Conservation (phyloP, 2,113 vertebrate genomes). For the Ictalurus furcatus region DNA sequence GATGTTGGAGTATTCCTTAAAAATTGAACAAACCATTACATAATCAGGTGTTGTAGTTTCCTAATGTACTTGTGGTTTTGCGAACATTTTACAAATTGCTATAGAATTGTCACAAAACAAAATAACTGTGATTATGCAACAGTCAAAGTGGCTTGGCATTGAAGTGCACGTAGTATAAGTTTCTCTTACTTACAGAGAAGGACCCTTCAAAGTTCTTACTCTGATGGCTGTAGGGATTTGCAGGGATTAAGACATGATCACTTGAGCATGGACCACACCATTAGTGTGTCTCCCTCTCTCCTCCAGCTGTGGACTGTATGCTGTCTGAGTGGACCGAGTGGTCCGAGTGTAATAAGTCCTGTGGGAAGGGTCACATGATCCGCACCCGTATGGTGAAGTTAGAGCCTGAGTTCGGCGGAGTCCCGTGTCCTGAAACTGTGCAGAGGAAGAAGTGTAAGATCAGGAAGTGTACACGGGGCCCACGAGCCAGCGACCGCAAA, state of each 20-base stretch:
- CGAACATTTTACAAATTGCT: background rate
- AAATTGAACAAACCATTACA: no score
- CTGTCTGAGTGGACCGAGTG: conserved; percentile 91
- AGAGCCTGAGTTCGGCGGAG: conserved; percentile 89
- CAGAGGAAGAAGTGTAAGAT: conserved; percentile 90
- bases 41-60: background rate
- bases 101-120: background rate
- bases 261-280: background rate
- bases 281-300: background rate
- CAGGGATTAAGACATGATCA: background rate
- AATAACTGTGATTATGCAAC: background rate
- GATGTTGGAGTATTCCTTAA: no score
- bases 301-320: conserved; percentile 86
- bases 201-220: background rate
- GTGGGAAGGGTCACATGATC: conserved; percentile 92
- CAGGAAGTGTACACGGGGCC: conserved; percentile 84
- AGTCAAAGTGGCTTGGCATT: background rate
- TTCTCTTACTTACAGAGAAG: background rate
- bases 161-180: background rate
- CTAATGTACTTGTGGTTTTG: background rate
- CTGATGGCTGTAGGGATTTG: background rate
- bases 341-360: conserved; percentile 95
- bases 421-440: conserved; percentile 86
- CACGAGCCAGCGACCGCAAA: conserved; percentile 72
- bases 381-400: conserved; percentile 89